Evolutionary conservation across 2,113 vertebrate species (phyloP).

Genomic region (Paramisgurnus dabryanus): DNA sequence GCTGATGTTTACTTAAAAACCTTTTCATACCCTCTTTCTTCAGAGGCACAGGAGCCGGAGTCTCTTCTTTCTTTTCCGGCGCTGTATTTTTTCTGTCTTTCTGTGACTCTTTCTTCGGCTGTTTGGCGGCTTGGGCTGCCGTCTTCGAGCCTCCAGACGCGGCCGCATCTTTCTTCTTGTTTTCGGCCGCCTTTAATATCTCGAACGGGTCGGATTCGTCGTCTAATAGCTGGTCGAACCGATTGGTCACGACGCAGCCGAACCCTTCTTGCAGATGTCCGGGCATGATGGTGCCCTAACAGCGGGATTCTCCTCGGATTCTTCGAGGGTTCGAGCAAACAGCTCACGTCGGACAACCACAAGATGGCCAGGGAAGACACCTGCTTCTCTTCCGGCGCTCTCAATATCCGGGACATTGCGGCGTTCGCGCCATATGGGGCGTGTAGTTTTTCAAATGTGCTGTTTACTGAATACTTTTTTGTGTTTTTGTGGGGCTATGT

Average conservation of each 20-base stretch:
- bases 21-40: constrained; percentile 83
- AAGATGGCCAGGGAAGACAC: constrained; percentile 94
- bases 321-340: constrained; percentile 80
- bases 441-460: constrained; percentile 68
- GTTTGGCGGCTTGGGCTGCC: constrained; percentile 83
- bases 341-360: constrained; percentile 86
- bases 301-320: constrained; percentile 95
- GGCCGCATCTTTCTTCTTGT: constrained; percentile 89
- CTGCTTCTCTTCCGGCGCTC: constrained; percentile 94
- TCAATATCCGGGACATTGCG: constrained; percentile 83
- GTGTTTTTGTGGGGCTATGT: background rate
- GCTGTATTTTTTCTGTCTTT: constrained; percentile 88
- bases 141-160: constrained; percentile 78
- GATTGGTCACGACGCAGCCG: constrained; percentile 94
- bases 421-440: constrained; percentile 70
- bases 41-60: constrained; percentile 75
- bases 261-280: constrained; percentile 98
- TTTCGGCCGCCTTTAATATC: constrained; percentile 89
- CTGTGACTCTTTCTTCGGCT: constrained; percentile 88
- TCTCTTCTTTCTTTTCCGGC: constrained; percentile 83
- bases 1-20: background rate
- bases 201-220: constrained; percentile 96
- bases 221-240: constrained; percentile 97
- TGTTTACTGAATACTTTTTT: background rate
- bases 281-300: constrained; percentile 97